Evolutionary conservation across 1,140 invertebrate genomes (phyloP), one percentile per base, ranked within the genome.

Genomic region (Ganaspis sp.): DNA sequence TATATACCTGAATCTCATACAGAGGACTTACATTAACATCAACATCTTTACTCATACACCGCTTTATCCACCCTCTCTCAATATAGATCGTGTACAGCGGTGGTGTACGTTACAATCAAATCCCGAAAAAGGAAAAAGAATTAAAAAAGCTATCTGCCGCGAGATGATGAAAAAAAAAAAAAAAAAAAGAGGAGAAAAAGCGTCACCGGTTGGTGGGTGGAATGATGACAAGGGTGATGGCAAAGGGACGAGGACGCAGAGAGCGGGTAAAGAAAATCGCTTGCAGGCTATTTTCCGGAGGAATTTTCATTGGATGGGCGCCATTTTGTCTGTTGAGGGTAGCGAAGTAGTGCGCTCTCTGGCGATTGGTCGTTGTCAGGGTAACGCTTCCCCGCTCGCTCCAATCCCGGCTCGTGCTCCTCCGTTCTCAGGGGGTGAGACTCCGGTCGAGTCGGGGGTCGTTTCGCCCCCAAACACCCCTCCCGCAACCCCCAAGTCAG

Each of bases 291-390:
- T 89, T 91, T 90, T 91, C 87, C 85, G 81, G 85, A 87, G 86
- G 86, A 89, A 90, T 90, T 90, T 90, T 87, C 86, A 91, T 91
- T 91, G 90, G 90, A 82, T 79, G 77, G 85, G 64, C 86, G 87
- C 89, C 88, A 90, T 90, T 78, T 87, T 90, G 88, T 53, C 54
- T 76, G 78, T 70, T 70, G 77, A 82, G 79, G 77, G 78, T 74
- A 74, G 80, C 71, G 54, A 49, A 37, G 17, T 15, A 64, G 73
- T 77, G 70, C 81, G 75, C 73, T 74, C 69, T 40, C 21, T 6
- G 21, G 8, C 34, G 53, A 90, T 90, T 90, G 89, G 90, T 45
- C 74, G 88, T 90, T 69, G 83, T 83, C 86, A 54, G 70, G 85
- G 87, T 79, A 85, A 90, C 88, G 86, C 83, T 81, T 84, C 81